A percentile compares a stretch with the other conserved stretches of the same genome.
Conservation (phyloP, 2,113 vertebrate species). For the Pelusios castaneus region DNA sequence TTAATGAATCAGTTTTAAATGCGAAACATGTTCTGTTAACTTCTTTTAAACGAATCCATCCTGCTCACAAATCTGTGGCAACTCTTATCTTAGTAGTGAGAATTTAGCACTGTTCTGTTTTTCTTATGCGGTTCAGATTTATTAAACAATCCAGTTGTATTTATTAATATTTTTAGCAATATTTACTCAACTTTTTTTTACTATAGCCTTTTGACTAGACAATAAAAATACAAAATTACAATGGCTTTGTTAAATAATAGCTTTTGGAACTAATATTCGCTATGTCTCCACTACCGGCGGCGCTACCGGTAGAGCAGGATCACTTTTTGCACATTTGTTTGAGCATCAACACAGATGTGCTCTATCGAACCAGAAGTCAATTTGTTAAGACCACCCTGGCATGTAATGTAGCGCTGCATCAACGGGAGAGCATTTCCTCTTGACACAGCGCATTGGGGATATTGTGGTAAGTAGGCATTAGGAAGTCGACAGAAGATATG, state of each 20-base stretch:
- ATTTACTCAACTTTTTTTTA: not conserved
- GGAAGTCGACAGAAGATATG: no score
- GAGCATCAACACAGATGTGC: no score
- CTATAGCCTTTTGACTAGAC: not conserved
- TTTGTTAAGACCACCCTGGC: no score
- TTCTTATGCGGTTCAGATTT: not conserved
- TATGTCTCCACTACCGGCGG: no score
- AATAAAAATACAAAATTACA: not conserved
- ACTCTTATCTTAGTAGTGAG: not conserved
- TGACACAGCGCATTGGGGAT: no score
- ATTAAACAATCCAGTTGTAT: not conserved
- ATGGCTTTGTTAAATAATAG: not conserved
- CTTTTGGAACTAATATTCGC: not conserved
- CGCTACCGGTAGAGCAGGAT: no score
- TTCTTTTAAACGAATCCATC: not conserved
- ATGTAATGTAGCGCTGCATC: no score
- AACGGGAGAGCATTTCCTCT: no score
- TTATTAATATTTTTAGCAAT: not conserved
- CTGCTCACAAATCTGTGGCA: not conserved
- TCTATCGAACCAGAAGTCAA: no score
- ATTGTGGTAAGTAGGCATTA: no score
- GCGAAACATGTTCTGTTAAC: not conserved
- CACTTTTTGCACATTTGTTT: no score
- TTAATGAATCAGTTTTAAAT: not conserved
- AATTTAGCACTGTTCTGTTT: not conserved